These are phyloP conservation scores for Drosophila sp. DNA, from an alignment of 1,140 invertebrate genomes.

Conservation along the genomic window DNA sequence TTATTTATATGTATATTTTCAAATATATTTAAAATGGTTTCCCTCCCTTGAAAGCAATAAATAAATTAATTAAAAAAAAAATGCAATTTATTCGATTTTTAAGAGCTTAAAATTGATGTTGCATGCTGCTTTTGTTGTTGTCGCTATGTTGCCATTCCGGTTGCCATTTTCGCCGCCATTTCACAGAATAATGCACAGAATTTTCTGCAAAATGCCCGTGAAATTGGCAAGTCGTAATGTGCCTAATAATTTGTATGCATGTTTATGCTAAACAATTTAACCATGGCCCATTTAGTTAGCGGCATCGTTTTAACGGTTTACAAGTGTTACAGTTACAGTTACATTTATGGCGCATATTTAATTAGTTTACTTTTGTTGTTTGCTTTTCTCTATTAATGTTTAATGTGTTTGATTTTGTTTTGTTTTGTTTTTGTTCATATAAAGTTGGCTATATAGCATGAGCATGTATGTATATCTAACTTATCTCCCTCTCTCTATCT, in stretches of 20 bases:
- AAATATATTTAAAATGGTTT: conserved; percentile 28
- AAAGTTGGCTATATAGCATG: conserved; percentile 50
- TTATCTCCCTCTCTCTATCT: conserved; percentile 12
- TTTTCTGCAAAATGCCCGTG: conserved; percentile 1
- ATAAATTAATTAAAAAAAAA: conserved; percentile 30
- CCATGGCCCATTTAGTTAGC: conserved; percentile 35
- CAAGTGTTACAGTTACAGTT: conserved; percentile 22
- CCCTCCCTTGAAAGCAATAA: conserved; percentile 23
- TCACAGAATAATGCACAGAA: background rate
- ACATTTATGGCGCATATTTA: conserved; percentile 48
- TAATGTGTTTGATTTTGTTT: conserved; percentile 12
- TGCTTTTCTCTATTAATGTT: conserved; percentile 34
- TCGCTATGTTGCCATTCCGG: background rate
- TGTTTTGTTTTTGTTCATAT: conserved; percentile 27
- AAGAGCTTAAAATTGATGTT: conserved; percentile 22
- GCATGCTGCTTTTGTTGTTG: conserved; percentile 3
- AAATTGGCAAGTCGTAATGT: conserved; percentile 7
- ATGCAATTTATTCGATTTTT: conserved; percentile 5
- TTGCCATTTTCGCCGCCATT: background rate
- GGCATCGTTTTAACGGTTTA: conserved; percentile 31
- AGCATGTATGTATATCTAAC: conserved; percentile 25
- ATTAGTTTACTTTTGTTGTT: conserved; percentile 20
- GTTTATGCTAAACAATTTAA: conserved; percentile 24
- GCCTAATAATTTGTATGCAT: conserved; percentile 12
- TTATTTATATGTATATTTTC: conserved; percentile 29